Percentiles rank a stretch among this genome's conserved stretches.
Evolutionary conservation across 2,113 vertebrate genomes (phyloP).

Genomic region (Oryzias curvinotus): DNA sequence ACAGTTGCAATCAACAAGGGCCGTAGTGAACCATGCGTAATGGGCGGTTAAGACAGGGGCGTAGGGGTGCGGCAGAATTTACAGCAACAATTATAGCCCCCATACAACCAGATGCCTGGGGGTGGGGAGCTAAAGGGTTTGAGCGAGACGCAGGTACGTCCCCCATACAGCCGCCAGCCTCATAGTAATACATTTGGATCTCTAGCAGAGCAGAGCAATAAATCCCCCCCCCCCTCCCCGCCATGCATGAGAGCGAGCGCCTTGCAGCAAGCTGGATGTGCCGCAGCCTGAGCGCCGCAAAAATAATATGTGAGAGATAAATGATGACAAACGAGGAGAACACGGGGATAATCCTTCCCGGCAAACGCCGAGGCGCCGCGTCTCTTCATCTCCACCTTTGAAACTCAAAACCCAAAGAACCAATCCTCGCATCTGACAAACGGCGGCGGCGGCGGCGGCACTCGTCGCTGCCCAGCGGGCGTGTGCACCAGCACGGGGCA

Average conservation of each 20-base stretch:
- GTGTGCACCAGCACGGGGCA: not conserved
- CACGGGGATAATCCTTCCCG: conserved; percentile 52
- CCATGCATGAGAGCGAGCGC: conserved; percentile 31
- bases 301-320: conserved; percentile 54
- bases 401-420: conserved; percentile 18
- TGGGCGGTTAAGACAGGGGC: conserved; percentile 73
- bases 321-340: conserved; percentile 54
- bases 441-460: conserved; percentile 33
- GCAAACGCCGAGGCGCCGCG: conserved; percentile 28
- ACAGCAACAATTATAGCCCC: conserved; percentile 78
- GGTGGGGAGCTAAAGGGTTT: conserved; percentile 31
- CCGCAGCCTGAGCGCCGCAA: conserved; percentile 16
- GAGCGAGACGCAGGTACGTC: conserved; percentile 41
- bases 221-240: conserved; percentile 16
- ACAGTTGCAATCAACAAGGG: conserved; percentile 80
- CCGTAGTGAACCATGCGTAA: conserved; percentile 76
- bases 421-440: conserved; percentile 49
- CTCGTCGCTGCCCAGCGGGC: conserved; percentile 10
- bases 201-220: conserved; percentile 44
- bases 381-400: conserved; percentile 23
- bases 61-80: conserved; percentile 73
- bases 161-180: conserved; percentile 33
- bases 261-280: conserved; percentile 36
- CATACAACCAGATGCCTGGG: conserved; percentile 47
- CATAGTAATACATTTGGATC: conserved; percentile 53